Percentiles rank a stretch among this genome's conserved stretches.
phyloP scores from a whole-genome alignment of 2,113 vertebrate genomes.

The Gracilinanus agilis region DNA sequence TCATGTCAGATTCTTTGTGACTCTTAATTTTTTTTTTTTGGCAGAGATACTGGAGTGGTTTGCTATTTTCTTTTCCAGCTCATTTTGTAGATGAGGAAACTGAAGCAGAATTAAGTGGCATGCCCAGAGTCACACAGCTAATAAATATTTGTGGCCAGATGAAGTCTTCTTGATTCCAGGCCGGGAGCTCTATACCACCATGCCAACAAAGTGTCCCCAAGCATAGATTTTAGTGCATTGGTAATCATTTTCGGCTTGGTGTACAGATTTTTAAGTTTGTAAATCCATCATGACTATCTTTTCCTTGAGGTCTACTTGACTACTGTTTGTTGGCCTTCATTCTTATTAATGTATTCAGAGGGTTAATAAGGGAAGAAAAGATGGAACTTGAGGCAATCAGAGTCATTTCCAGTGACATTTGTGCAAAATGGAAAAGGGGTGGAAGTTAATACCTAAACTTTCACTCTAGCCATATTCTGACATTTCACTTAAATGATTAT shows the following conservation, averaged over 20 bases:
- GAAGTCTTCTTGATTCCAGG: too few relatives aligned
- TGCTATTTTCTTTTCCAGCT: too few relatives aligned
- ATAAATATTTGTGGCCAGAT: too few relatives aligned
- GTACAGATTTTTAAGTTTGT: not conserved
- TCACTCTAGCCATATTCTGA: not conserved
- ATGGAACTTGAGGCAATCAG: slow-evolving; percentile 25
- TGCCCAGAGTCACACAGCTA: too few relatives aligned
- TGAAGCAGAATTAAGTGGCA: too few relatives aligned
- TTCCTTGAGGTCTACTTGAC: not conserved
- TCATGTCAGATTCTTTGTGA: too few relatives aligned
- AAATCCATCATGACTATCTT: not conserved
- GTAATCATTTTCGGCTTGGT: slow-evolving; percentile 18
- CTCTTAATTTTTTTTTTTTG: too few relatives aligned
- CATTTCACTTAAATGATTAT: not conserved
- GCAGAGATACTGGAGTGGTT: too few relatives aligned
- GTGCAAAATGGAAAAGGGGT: not conserved
- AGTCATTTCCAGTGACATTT: not conserved
- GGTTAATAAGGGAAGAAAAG: not conserved
- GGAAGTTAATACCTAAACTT: not conserved
- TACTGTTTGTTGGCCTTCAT: slow-evolving; percentile 22
- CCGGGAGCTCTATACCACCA: too few relatives aligned
- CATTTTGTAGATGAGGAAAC: too few relatives aligned
- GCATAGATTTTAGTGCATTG: slow-evolving; percentile 20
- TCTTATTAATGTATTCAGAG: slow-evolving; percentile 18
- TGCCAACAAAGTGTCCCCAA: too few relatives aligned